Percentiles rank a stretch among this genome's conserved stretches.
phyloP scores from a whole-genome alignment of 2,113 vertebrate species.

The Ceyx cyanopectus region DNA sequence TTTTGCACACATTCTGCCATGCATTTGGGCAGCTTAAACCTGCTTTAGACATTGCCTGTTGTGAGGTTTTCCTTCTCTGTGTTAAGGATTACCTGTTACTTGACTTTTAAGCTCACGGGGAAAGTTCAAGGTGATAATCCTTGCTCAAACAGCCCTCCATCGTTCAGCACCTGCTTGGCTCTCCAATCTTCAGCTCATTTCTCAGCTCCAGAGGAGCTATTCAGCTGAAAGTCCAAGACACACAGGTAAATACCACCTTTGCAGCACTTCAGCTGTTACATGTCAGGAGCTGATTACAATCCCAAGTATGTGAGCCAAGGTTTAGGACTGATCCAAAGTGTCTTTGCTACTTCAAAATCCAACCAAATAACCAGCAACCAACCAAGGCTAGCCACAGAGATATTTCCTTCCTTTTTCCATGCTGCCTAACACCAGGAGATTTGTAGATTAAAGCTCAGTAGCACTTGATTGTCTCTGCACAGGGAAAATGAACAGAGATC shows the following conservation, averaged over 20 bases:
- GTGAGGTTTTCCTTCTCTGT: not conserved
- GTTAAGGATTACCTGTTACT: not conserved
- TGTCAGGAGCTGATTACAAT: not conserved
- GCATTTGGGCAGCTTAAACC: not conserved
- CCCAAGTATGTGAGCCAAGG: rapidly evolving
- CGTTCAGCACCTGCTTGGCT: not conserved
- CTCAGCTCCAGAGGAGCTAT: not conserved
- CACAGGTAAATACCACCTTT: not conserved
- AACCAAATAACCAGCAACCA: not conserved
- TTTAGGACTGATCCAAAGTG: not conserved
- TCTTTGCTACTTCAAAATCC: not conserved
- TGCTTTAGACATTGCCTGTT: not conserved
- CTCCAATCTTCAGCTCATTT: not conserved
- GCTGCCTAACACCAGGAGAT: not conserved
- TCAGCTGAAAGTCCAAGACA: not conserved
- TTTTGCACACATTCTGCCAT: not conserved
- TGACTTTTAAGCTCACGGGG: not conserved
- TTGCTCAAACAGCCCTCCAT: not conserved
- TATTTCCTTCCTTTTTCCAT: not conserved
- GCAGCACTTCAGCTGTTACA: not conserved
- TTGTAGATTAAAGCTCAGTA: not conserved
- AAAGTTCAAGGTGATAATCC: not conserved
- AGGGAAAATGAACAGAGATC: not conserved
- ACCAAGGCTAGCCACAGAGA: not conserved
- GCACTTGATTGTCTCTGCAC: not conserved